These are phyloP conservation scores for Pseudomyrmex flavicornis DNA, from an alignment of 1,140 invertebrate species.

Conservation along the genomic window DNA sequence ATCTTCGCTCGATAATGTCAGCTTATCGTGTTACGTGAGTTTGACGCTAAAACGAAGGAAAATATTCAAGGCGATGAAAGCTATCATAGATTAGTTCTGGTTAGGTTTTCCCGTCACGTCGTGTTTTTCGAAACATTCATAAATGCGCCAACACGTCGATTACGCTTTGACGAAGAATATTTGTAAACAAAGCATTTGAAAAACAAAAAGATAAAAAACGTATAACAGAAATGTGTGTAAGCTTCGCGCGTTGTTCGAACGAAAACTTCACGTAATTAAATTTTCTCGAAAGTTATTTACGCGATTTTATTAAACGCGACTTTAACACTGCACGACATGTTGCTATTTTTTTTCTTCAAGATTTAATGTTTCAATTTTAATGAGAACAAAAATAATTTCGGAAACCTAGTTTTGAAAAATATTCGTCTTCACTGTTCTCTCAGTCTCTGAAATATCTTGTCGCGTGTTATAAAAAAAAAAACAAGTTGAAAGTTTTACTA, in stretches of 20 bases:
- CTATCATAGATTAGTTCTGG: slow-evolving; percentile 25
- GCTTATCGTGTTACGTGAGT: slow-evolving; percentile 79
- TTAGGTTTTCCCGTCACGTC: slow-evolving; percentile 31
- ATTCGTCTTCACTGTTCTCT: background rate
- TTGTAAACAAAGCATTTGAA: background rate
- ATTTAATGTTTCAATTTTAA: slow-evolving; percentile 34
- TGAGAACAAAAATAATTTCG: slow-evolving; percentile 2
- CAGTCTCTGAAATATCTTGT: slow-evolving; percentile 15
- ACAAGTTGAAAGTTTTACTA: slow-evolving; percentile 54
- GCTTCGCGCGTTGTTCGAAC: no score
- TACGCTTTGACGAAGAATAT: background rate
- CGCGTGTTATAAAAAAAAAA: background rate
- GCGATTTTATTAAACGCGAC: no score
- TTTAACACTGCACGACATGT: no score
- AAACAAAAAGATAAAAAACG: background rate
- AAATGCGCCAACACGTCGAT: background rate
- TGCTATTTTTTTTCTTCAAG: no score
- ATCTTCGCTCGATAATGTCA: slow-evolving; percentile 36
- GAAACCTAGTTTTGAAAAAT: slow-evolving; percentile 46
- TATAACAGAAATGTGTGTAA: no score
- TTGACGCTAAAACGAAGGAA: slow-evolving; percentile 79
- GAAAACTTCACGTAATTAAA: no score
- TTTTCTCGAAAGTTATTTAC: no score
- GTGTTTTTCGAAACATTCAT: background rate
- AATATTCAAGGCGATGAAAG: slow-evolving; percentile 69